A percentile compares a stretch with the other conserved stretches of the same genome.
Conservation (phyloP, 2,888 invertebrate genomes). For the Epirrhoe tristata region DNA sequence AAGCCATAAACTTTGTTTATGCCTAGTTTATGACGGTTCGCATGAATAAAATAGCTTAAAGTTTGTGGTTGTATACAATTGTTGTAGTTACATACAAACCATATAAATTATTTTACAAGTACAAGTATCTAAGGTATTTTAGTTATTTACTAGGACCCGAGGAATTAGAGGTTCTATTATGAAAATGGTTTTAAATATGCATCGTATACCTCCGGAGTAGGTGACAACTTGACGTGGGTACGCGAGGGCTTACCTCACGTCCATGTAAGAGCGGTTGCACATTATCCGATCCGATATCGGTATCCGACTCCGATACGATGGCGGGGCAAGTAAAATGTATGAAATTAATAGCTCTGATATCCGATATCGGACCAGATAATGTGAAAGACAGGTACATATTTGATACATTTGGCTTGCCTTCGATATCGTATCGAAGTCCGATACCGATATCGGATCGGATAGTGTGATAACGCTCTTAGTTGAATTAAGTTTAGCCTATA, state of each 20-base stretch:
- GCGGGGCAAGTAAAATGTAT: too few relatives aligned
- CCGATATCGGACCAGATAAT: too few relatives aligned
- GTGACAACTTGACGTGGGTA: constrained; percentile 28
- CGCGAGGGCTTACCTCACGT: background rate
- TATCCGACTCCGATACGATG: too few relatives aligned
- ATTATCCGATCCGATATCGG: too few relatives aligned
- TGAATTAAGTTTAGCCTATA: background rate
- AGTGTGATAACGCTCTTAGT: too few relatives aligned
- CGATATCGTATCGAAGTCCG: too few relatives aligned
- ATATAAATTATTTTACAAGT: constrained; percentile 2
- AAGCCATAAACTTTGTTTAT: background rate
- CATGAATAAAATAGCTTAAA: background rate
- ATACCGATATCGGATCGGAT: too few relatives aligned
- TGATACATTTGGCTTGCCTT: too few relatives aligned
- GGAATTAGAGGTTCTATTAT: constrained; percentile 19
- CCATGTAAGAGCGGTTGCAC: too few relatives aligned
- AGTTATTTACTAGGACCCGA: constrained; percentile 13
- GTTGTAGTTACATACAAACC: background rate
- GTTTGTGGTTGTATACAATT: background rate
- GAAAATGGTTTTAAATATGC: constrained; percentile 20
- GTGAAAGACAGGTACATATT: too few relatives aligned
- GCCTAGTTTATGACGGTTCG: background rate
- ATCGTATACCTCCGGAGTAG: constrained; percentile 10
- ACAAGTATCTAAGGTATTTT: constrained; percentile 5
- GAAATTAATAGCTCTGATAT: too few relatives aligned